Evolutionary conservation across 1,140 invertebrate species (phyloP).

Genomic region (Bombus waltoni): DNA sequence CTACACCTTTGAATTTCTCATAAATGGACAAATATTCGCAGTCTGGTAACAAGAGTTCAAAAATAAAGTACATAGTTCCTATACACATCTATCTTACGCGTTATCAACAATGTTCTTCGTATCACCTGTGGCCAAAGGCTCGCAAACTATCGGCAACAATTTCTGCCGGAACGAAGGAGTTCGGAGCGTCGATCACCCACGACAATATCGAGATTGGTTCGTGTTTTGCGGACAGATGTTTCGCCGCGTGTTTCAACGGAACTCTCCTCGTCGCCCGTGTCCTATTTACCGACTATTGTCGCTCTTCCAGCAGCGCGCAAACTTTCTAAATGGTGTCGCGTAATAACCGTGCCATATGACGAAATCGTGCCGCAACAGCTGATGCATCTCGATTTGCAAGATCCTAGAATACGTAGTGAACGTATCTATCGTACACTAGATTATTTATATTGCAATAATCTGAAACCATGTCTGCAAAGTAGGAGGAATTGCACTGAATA

Average conservation of each 20-base stretch:
- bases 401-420: neutral
- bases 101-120: neutral
- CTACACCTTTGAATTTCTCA: neutral
- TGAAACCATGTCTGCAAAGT: no score
- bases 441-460: no score
- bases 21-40: neutral
- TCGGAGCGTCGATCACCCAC: constrained; percentile 6
- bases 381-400: constrained; percentile 30
- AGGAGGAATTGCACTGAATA: neutral
- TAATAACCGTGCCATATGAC: constrained; percentile 46
- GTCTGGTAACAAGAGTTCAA: neutral
- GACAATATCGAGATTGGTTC: constrained; percentile 44
- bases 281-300: constrained; percentile 46
- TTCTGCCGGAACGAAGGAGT: constrained; percentile 3
- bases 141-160: constrained; percentile 16
- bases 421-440: neutral
- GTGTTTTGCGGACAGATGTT: constrained; percentile 42
- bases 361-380: constrained; percentile 41
- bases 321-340: constrained; percentile 35
- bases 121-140: neutral
- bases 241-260: neutral
- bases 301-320: constrained; percentile 29
- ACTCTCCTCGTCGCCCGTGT: neutral
- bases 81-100: neutral
- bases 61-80: neutral